phyloP scores from a whole-genome alignment of 2,113 vertebrate species.

The Gadus macrocephalus region DNA sequence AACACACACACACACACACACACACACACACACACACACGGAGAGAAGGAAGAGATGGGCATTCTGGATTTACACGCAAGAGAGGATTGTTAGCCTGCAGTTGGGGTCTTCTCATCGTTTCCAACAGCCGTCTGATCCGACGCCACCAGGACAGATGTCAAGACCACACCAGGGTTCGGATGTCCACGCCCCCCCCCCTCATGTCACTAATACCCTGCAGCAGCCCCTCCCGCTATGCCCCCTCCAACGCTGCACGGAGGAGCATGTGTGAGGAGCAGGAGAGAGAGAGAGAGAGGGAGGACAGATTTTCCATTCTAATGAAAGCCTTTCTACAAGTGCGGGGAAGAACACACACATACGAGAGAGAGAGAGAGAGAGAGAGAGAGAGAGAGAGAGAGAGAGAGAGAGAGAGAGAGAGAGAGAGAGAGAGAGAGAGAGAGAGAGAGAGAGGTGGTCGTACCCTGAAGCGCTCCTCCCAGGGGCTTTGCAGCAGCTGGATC shows the following conservation, averaged over 20 bases:
- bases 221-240: constrained; percentile 1
- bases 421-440: constrained; percentile 11
- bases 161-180: constrained; percentile 48
- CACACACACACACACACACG: too few species aligned
- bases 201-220: constrained; percentile 1
- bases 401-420: background rate
- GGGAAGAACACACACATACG: background rate
- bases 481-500: constrained; percentile 91
- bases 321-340: background rate
- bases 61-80: background rate
- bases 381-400: background rate
- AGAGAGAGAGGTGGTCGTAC: constrained; percentile 65
- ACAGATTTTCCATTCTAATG: background rate
- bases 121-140: constrained; percentile 51
- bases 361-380: background rate
- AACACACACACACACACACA: too few species aligned
- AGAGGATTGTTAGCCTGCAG: constrained; percentile 54
- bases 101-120: constrained; percentile 43
- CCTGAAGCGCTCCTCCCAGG: constrained; percentile 94
- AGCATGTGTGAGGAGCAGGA: constrained; percentile 1
- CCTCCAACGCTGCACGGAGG: background rate
- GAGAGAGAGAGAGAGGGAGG: background rate
- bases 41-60: too few species aligned
- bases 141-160: constrained; percentile 54
- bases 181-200: constrained; percentile 13